Percentiles rank a stretch among this genome's conserved stretches.
phyloP scores from a whole-genome alignment of 2,888 invertebrate species.

The Drosophila nr. perissopoda region DNA sequence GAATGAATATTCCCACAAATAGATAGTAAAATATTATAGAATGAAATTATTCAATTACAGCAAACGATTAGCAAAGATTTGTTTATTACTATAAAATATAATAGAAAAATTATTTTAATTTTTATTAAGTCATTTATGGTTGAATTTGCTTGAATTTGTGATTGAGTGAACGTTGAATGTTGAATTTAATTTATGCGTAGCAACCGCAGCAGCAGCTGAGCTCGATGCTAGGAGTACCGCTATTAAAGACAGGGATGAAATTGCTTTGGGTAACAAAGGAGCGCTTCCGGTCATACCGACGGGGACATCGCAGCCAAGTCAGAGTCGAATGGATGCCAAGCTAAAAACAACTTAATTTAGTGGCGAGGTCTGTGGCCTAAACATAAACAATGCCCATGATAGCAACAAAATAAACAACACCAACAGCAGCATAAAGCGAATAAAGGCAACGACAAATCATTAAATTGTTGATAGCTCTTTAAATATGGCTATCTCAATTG shows the following conservation, averaged over 20 bases:
- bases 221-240: slow-evolving; percentile 1
- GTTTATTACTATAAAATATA: neutral
- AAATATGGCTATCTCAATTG: slow-evolving; percentile 31
- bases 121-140: neutral
- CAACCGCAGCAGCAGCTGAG: slow-evolving; percentile 25
- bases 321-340: slow-evolving; percentile 55
- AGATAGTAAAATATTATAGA: neutral
- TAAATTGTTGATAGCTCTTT: slow-evolving; percentile 50
- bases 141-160: slow-evolving; percentile 7
- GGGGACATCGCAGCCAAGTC: slow-evolving; percentile 28
- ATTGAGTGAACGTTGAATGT: slow-evolving; percentile 17
- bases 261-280: slow-evolving; percentile 20
- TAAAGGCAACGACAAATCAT: slow-evolving; percentile 40
- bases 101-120: neutral
- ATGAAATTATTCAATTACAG: neutral
- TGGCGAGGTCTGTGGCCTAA: slow-evolving; percentile 51
- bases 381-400: slow-evolving; percentile 64
- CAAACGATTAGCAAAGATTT: neutral
- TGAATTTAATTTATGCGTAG: slow-evolving; percentile 55
- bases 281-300: slow-evolving; percentile 67
- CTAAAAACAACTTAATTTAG: slow-evolving; percentile 73
- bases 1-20: neutral
- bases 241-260: neutral
- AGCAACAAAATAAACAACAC: slow-evolving; percentile 26
- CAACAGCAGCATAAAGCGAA: slow-evolving; percentile 22